These are phyloP conservation scores for Terrapene triunguis DNA, from an alignment of 2,113 vertebrate species.

Conservation along the genomic window DNA sequence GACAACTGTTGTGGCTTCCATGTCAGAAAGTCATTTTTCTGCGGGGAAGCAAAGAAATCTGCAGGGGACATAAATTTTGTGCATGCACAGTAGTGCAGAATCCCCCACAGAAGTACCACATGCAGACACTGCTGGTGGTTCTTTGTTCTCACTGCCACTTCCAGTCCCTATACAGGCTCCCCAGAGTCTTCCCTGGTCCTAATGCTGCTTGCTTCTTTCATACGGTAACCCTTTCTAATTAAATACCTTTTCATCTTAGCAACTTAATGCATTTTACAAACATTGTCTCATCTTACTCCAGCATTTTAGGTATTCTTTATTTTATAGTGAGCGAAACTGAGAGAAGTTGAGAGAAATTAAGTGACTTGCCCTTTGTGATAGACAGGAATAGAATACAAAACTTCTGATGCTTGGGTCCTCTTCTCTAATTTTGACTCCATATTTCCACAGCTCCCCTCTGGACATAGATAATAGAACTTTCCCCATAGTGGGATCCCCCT, in stretches of 20 bases:
- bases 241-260: neutral
- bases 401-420: neutral
- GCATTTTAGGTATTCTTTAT: neutral
- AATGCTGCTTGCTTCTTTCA: neutral
- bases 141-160: neutral
- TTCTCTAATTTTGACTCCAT: neutral
- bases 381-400: neutral
- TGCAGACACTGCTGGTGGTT: neutral
- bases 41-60: too few species aligned
- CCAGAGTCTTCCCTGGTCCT: neutral
- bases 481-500: neutral
- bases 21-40: too few species aligned
- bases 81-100: too few species aligned
- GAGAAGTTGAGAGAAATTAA: neutral
- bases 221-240: neutral
- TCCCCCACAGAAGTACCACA: too few species aligned
- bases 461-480: fast-evolving
- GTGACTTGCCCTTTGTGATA: neutral
- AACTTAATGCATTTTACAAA: neutral
- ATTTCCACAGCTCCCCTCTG: neutral
- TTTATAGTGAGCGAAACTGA: neutral
- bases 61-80: too few species aligned
- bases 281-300: neutral
- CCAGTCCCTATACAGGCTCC: neutral
- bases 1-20: too few species aligned